phyloP scores from a whole-genome alignment of 2,888 invertebrate genomes.

The Adelognathus sp. region DNA sequence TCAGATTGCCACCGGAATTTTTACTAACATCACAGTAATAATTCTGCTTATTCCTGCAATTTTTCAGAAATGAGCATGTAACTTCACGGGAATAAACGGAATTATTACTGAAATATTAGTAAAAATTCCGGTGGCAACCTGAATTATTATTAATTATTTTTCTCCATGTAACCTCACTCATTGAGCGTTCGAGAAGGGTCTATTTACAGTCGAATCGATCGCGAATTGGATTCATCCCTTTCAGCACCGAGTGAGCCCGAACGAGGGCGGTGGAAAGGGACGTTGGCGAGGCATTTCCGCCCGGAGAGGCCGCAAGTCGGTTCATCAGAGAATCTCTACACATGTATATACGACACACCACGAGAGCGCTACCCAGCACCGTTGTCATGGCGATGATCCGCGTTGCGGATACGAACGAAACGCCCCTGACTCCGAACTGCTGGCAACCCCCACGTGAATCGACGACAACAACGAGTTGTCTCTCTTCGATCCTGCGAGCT shows the following conservation, averaged over 20 bases:
- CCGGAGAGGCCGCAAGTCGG: slow-evolving; percentile 64
- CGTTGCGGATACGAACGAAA: slow-evolving; percentile 56
- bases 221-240: slow-evolving; percentile 50
- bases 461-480: neutral
- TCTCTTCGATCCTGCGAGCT: neutral
- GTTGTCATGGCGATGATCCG: slow-evolving; percentile 76
- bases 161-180: no score
- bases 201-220: slow-evolving; percentile 35
- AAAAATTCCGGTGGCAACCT: no score
- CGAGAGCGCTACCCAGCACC: slow-evolving; percentile 43
- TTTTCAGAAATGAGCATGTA: no score
- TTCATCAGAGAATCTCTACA: slow-evolving; percentile 65
- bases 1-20: no score
- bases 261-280: slow-evolving; percentile 28
- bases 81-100: no score
- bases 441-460: slow-evolving; percentile 32
- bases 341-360: slow-evolving; percentile 34
- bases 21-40: no score
- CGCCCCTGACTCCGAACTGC: slow-evolving; percentile 30
- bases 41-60: no score
- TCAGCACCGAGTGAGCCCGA: slow-evolving; percentile 10
- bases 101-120: no score
- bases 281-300: slow-evolving; percentile 52
- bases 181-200: no score
- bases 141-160: no score